A percentile compares a stretch with the other conserved stretches of the same genome.
phyloP scores from a whole-genome alignment of 2,797 vertebrate species.

The Lepilemur septentrionalis region DNA sequence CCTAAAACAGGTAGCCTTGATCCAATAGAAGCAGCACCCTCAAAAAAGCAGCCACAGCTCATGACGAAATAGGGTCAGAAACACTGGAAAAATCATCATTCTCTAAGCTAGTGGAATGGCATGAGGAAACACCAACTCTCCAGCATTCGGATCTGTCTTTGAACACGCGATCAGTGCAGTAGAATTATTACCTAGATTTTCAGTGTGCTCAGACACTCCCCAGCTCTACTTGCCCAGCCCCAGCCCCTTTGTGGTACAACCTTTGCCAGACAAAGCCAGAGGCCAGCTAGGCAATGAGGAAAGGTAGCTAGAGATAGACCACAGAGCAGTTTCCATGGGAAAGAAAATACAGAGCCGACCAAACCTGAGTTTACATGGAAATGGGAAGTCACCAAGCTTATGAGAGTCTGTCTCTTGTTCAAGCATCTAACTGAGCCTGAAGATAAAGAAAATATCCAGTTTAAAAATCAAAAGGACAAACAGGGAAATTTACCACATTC shows the following conservation, averaged over 20 bases:
- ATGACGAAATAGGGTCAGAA: neutral
- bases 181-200: neutral
- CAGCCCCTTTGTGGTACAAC: neutral
- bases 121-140: neutral
- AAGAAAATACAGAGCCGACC: neutral
- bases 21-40: neutral
- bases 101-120: neutral
- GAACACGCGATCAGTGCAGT: neutral
- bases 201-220: neutral
- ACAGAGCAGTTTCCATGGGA: neutral
- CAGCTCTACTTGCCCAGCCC: neutral
- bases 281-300: neutral
- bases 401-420: neutral
- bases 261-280: neutral
- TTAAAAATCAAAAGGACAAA: neutral
- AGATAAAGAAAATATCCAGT: neutral
- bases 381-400: neutral
- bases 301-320: neutral
- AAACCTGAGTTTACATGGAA: neutral
- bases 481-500: neutral
- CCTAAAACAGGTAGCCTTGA: neutral
- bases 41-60: neutral
- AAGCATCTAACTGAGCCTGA: neutral
- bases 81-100: neutral
- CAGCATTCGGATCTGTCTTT: neutral